Conservation (phyloP, 2,113 vertebrate species). For the Pagrus major region DNA sequence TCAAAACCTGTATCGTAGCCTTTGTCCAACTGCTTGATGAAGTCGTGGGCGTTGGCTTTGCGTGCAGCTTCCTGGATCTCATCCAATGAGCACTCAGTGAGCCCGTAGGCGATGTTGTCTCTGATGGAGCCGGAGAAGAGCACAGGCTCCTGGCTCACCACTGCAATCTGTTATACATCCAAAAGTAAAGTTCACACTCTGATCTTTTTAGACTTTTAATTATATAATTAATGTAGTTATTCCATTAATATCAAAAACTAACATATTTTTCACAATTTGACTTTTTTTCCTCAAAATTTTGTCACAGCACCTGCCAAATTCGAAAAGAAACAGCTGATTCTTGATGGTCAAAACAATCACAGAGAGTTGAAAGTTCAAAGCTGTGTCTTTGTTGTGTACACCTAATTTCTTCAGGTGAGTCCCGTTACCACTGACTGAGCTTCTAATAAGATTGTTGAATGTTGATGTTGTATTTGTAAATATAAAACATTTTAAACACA, state of each 20-base stretch:
- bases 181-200: background rate
- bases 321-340: background rate
- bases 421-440: no score
- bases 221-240: background rate
- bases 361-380: no score
- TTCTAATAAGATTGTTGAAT: background rate
- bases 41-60: conserved; percentile 81
- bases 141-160: conserved; percentile 84
- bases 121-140: conserved; percentile 81
- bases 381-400: no score
- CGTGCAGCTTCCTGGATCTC: conserved; percentile 76
- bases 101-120: conserved; percentile 83
- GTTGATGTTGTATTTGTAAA: background rate
- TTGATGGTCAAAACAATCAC: background rate
- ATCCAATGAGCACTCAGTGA: conserved; percentile 63
- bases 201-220: background rate
- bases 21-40: conserved; percentile 74
- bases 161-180: conserved; percentile 60
- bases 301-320: background rate
- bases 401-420: no score
- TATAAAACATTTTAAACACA: background rate
- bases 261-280: background rate
- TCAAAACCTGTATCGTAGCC: conserved; percentile 79
- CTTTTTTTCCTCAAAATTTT: background rate
- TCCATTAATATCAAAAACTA: background rate